Evolutionary conservation across 2,888 invertebrate genomes (phyloP).

Genomic region (Erebia aethiops): DNA sequence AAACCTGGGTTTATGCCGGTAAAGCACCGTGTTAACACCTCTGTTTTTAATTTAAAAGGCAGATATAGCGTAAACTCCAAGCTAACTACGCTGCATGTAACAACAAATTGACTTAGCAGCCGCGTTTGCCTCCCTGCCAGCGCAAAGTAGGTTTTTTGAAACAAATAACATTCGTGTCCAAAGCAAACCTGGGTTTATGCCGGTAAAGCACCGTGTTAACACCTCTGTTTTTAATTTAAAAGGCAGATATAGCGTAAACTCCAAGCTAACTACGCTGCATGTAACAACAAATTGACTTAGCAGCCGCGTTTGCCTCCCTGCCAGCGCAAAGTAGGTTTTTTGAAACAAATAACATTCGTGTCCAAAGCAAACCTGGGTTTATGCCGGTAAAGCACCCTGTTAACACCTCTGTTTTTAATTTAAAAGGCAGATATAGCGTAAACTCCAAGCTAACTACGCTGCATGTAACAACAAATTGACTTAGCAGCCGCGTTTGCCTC

Average conservation of each 20-base stretch:
- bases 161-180: too few species aligned
- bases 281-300: conserved; percentile 34
- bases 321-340: conserved; percentile 33
- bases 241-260: conserved; percentile 6
- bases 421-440: conserved; percentile 17
- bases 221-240: conserved; percentile 25
- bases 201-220: too few species aligned
- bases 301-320: conserved; percentile 19
- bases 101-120: too few species aligned
- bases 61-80: too few species aligned
- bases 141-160: too few species aligned
- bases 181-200: too few species aligned
- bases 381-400: conserved; percentile 38
- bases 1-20: too few species aligned
- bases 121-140: too few species aligned
- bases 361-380: conserved; percentile 42
- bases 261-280: conserved; percentile 9
- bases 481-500: conserved; percentile 27
- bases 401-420: conserved; percentile 23
- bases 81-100: too few species aligned
- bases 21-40: too few species aligned
- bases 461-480: conserved; percentile 30
- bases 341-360: conserved; percentile 39
- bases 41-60: too few species aligned
- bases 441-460: conserved; percentile 10